Evolutionary conservation across 2,113 vertebrate species (phyloP).

Genomic region (Mastomys coucha): DNA sequence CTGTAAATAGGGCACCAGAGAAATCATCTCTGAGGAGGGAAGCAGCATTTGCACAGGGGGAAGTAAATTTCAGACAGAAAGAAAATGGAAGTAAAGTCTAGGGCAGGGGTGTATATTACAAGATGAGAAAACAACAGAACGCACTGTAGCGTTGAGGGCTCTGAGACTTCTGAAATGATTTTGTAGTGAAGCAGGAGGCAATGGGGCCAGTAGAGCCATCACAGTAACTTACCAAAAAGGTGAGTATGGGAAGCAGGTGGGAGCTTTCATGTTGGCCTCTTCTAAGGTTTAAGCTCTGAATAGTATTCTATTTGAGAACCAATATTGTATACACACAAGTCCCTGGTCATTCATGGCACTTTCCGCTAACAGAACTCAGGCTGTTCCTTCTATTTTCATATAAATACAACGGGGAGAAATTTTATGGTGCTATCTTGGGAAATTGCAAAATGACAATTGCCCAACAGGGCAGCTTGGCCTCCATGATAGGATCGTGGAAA

Average conservation of each 20-base stretch:
- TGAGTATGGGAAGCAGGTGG: rapidly evolving
- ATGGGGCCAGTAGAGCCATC: too few relatives aligned
- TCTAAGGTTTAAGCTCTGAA: background rate
- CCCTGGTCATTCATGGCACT: background rate
- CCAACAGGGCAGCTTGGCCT: background rate
- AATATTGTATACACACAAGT: background rate
- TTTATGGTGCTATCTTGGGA: background rate
- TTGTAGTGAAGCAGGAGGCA: background rate
- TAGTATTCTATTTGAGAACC: background rate
- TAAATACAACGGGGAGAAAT: background rate
- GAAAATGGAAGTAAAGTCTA: background rate
- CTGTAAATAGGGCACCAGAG: background rate
- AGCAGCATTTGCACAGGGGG: background rate
- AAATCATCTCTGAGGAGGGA: background rate
- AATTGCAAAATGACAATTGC: background rate
- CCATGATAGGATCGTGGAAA: background rate
- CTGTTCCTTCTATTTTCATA: background rate
- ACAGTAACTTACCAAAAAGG: background rate
- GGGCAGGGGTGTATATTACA: rapidly evolving
- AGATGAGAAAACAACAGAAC: too few relatives aligned
- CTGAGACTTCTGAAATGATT: background rate
- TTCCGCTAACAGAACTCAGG: background rate
- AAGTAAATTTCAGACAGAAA: background rate
- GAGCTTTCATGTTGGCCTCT: background rate
- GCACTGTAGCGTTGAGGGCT: rapidly evolving